Evolutionary conservation across 1,140 invertebrate species (phyloP), one percentile per base, ranked within the genome.

Genomic region (Manduca sexta): DNA sequence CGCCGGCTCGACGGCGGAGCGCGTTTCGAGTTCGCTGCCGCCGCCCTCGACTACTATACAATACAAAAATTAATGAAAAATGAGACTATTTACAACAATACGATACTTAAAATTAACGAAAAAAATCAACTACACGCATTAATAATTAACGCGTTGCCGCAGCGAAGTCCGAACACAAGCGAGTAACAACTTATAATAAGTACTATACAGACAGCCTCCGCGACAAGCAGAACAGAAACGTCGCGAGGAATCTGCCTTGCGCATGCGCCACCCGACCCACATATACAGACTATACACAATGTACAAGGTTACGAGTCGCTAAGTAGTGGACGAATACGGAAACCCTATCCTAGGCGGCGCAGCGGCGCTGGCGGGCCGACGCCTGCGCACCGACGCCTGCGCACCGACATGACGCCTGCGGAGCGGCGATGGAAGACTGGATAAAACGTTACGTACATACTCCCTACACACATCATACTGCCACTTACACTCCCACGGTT

Each of bases 361-460:
- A 41, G 42, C 15, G 39, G 14, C 45, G 34, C 41, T 34, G 34
- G 43, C 37, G 34, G 37, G 33, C 33, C 5, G 14, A 12, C 17
- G n/a, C n/a, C n/a, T n/a, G n/a, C n/a, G n/a, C n/a, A n/a, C n/a
- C n/a, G n/a, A n/a, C n/a, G n/a, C n/a, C 35, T n/a, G n/a, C n/a
- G n/a, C n/a, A n/a, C n/a, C n/a, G n/a, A n/a, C n/a, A n/a, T n/a
- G n/a, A n/a, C n/a, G n/a, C n/a, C n/a, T 15, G 31, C 60, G 49
- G 67, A 65, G 60, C 60, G 64, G 60, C 53, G 66, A 69, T 78
- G 74, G 74, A 78, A 78, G 74, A 78, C 74, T 70, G 68, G 55
- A 58, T 52, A 44, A 47, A 51, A 54, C 45, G 31, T 48, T 45
- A 52, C 34, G 43, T 26, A 26, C 21, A 5, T 26, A 8, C 21